Evolutionary conservation across 2,113 vertebrate species (phyloP).

Genomic region (Psammodynastes pulverulentus): DNA sequence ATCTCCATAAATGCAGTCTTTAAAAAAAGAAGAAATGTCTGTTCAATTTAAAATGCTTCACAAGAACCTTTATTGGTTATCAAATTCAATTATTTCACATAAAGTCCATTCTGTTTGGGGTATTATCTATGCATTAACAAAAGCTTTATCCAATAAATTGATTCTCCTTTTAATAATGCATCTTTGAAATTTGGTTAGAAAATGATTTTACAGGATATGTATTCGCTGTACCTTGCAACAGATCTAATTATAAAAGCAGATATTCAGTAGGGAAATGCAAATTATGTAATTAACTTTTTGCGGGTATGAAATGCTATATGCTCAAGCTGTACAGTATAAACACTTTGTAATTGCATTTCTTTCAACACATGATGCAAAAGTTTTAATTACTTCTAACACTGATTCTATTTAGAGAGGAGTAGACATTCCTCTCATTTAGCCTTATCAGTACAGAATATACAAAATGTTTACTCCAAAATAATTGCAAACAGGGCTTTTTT

Average conservation of each 20-base stretch:
- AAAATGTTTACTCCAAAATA: background rate
- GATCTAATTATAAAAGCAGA: slow-evolving; percentile 4
- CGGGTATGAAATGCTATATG: background rate
- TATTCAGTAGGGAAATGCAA: background rate
- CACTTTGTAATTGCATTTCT: background rate
- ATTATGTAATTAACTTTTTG: background rate
- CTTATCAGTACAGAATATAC: background rate
- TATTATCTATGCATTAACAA: slow-evolving; percentile 6
- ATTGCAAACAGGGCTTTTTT: too few species aligned
- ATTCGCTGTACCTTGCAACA: background rate
- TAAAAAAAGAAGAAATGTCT: background rate
- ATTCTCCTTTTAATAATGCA: background rate
- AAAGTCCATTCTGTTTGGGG: background rate
- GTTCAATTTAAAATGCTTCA: background rate
- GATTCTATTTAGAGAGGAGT: background rate
- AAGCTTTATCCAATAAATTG: background rate
- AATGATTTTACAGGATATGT: background rate
- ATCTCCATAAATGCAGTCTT: background rate
- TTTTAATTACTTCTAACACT: background rate
- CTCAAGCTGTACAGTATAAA: background rate
- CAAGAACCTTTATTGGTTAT: background rate
- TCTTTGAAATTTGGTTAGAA: background rate
- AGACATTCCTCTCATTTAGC: background rate
- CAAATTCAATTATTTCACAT: background rate
- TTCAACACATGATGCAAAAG: background rate